Conservation (phyloP, 2,113 vertebrate species). For the Ameiurus melas region DNA sequence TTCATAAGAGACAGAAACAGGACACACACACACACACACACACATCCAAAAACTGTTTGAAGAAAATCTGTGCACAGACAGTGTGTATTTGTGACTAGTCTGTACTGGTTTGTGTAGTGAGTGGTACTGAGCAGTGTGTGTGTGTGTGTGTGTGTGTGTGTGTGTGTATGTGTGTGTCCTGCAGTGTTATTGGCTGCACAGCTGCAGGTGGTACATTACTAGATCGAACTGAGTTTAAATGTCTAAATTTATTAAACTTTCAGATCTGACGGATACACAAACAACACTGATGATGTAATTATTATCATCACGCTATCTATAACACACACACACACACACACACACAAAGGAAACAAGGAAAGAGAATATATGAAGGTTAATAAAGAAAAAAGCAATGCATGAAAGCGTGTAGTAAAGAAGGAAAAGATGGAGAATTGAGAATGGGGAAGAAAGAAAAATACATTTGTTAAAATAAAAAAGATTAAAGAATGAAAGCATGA, state of each 20-base stretch:
- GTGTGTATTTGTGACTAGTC: background rate
- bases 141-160: background rate
- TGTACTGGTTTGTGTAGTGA: background rate
- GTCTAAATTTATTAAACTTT: constrained; percentile 64
- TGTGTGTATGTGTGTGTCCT: background rate
- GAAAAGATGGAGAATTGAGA: constrained; percentile 5
- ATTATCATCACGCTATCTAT: background rate
- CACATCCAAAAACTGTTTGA: background rate
- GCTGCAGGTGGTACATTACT: constrained; percentile 62
- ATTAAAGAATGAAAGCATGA: too few relatives aligned
- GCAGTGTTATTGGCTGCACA: constrained; percentile 50
- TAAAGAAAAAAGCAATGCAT: background rate
- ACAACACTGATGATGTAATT: background rate
- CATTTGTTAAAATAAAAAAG: too few relatives aligned
- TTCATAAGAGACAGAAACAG: constrained; percentile 58
- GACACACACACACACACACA: background rate
- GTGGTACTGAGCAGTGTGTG: background rate
- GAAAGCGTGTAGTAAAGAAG: background rate
- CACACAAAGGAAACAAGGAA: background rate
- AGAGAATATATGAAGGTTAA: background rate
- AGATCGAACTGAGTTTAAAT: constrained; percentile 63
- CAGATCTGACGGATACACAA: background rate
- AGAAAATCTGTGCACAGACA: background rate
- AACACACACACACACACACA: background rate
- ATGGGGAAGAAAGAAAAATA: background rate